These are phyloP conservation scores for Urocitellus parryii DNA, from an alignment of 2,113 vertebrate species.

Conservation along the genomic window DNA sequence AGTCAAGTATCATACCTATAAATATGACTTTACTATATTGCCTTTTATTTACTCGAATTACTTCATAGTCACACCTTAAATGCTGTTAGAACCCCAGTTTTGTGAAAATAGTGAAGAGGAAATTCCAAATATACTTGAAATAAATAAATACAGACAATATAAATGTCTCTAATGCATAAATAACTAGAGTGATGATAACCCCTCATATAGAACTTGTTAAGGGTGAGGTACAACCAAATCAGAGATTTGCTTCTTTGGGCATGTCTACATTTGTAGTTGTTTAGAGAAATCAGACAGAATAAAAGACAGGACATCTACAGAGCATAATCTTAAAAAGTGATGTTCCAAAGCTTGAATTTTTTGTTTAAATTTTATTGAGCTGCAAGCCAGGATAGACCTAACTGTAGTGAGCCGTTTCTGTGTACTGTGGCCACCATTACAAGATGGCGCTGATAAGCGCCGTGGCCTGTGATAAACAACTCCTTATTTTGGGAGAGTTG, in stretches of 20 bases:
- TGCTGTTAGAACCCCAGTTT: slow-evolving; percentile 2
- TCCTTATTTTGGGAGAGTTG: too few species aligned
- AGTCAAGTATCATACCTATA: slow-evolving; percentile 69
- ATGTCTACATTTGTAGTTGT: neutral
- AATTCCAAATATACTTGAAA: neutral
- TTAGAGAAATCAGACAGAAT: neutral
- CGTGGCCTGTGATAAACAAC: too few species aligned
- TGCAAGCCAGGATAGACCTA: neutral
- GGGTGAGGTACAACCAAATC: neutral
- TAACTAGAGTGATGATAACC: neutral
- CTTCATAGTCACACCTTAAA: slow-evolving; percentile 53
- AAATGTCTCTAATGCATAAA: neutral
- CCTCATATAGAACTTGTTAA: neutral
- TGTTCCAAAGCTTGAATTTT: neutral
- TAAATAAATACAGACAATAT: neutral
- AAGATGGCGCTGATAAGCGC: too few species aligned
- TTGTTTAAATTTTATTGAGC: neutral
- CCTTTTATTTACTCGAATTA: slow-evolving; percentile 65
- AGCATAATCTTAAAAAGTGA: neutral
- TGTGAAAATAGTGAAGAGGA: neutral
- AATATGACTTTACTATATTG: slow-evolving; percentile 68
- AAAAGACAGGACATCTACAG: neutral
- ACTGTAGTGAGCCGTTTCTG: too few species aligned
- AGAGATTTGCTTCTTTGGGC: neutral
- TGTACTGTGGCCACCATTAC: too few species aligned